phyloP scores from a whole-genome alignment of 2,888 invertebrate species.

The Anaspis maculata region DNA sequence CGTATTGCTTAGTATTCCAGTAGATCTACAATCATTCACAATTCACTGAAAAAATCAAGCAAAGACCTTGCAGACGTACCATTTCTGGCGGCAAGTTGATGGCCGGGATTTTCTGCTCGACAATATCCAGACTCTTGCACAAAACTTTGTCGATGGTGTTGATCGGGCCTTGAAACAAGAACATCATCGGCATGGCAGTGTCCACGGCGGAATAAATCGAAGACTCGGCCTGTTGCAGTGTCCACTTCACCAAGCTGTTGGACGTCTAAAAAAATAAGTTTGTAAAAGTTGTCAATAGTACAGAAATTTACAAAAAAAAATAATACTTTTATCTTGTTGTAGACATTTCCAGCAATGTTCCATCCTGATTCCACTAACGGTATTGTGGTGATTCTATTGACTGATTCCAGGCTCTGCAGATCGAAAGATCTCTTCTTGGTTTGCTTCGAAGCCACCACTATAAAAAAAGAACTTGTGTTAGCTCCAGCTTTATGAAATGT shows the following conservation, averaged over 20 bases:
- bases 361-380: constrained; percentile 78
- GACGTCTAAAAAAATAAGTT: constrained; percentile 51
- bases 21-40: constrained; percentile 57
- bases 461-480: constrained; percentile 1
- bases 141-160: constrained; percentile 65
- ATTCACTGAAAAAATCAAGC: not conserved
- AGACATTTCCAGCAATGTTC: constrained; percentile 64
- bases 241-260: constrained; percentile 67
- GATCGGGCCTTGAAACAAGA: constrained; percentile 64
- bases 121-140: constrained; percentile 74
- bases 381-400: constrained; percentile 66
- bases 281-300: not conserved
- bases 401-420: constrained; percentile 54
- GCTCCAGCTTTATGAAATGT: not conserved
- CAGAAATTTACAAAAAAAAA: not conserved
- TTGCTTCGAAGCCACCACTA: constrained; percentile 9
- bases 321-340: constrained; percentile 65
- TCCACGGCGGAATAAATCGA: constrained; percentile 66
- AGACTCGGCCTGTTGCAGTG: constrained; percentile 64
- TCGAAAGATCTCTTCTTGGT: constrained; percentile 19
- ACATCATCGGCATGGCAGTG: constrained; percentile 64
- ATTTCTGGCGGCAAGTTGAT: constrained; percentile 78
- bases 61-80: constrained; percentile 50
- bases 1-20: constrained; percentile 69
- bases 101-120: constrained; percentile 76